These are phyloP conservation scores for Drosophila guanche DNA, from an alignment of 1,140 invertebrate genomes.

Conservation along the genomic window DNA sequence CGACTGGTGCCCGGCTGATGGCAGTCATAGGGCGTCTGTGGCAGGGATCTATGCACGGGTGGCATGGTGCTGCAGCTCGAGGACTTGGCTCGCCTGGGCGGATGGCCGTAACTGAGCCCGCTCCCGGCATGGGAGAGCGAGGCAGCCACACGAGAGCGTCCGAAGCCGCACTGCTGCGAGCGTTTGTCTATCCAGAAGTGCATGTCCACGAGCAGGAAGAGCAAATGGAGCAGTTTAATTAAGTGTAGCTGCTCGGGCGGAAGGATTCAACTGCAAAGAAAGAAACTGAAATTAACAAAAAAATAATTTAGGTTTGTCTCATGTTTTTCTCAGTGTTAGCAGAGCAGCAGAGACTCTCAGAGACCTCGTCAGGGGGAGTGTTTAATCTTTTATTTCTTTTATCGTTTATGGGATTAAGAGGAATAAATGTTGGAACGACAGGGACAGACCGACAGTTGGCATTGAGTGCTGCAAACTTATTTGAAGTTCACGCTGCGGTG, in stretches of 20 bases:
- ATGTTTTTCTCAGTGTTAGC: too few species aligned
- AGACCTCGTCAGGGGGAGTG: too few species aligned
- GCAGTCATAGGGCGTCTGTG: slow-evolving; percentile 50
- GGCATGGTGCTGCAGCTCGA: slow-evolving; percentile 59
- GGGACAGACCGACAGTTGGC: slow-evolving; percentile 27
- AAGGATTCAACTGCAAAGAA: too few species aligned
- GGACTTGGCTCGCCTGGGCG: slow-evolving; percentile 72
- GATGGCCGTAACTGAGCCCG: slow-evolving; percentile 79
- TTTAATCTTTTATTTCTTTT: slow-evolving; percentile 1
- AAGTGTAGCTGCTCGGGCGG: too few species aligned
- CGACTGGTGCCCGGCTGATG: slow-evolving; percentile 64
- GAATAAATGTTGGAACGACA: slow-evolving; percentile 11
- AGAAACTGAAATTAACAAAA: too few species aligned
- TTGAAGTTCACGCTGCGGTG: slow-evolving; percentile 48
- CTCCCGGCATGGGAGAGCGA: slow-evolving; percentile 77
- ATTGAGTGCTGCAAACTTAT: slow-evolving; percentile 61
- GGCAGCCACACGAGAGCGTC: slow-evolving; percentile 83
- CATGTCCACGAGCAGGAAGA: slow-evolving; percentile 80
- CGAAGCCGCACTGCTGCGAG: slow-evolving; percentile 87
- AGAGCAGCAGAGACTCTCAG: too few species aligned
- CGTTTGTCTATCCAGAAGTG: slow-evolving; percentile 90
- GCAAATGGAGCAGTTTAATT: slow-evolving; percentile 17
- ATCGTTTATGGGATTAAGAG: neutral
- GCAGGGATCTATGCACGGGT: slow-evolving; percentile 49
- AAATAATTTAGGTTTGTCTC: too few species aligned